Evolutionary conservation across 2,113 vertebrate genomes (phyloP), one percentile per base, ranked within the genome.

Genomic region (Rana temporaria): DNA sequence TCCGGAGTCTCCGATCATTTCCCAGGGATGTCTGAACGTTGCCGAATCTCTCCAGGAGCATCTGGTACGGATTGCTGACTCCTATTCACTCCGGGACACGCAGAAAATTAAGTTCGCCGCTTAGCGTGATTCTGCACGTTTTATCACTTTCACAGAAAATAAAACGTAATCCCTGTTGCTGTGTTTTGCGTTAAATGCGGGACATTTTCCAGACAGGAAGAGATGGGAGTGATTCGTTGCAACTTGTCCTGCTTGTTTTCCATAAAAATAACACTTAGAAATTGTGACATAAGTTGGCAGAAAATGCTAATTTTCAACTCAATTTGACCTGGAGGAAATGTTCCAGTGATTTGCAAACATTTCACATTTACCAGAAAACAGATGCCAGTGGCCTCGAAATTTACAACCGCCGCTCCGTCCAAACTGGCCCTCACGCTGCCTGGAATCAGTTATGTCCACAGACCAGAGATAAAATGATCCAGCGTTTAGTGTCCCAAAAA

Each of bases 241-340:
- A 24, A 72, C 69, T 55, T 56, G 69, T 72, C 69, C 24, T 15
- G 48, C 69, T 55, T 72, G 69, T 72, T 72, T 72, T 56, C 69
- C 24, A 72, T 72, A 32, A 72, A 72, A 72, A 56, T 72, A 72
- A 56, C 53, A 52, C 48, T 72, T 30, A 72, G 69, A 72, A 55
- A 72, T 30, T 17, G 24, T 56, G 52, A 56, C 69, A 72, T 8
- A 16, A 56, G 15, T 55, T 72, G 69, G 52, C 52, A 56, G 69
- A 72, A 72, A 72, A 72, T 72, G 69, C 69, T 1, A 72, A 72
- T 72, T 56, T 72, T 72, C 26, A 72, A 72, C 69, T 72, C 26
- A 0, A 72, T 72, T 72, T 72, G 69, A 56, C 69, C 69, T 30
- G 52, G 14, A 72, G 53, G 52, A 72, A 72, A 55, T 26, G 52